A percentile compares a stretch with the other conserved stretches of the same genome.
Conservation (phyloP, 2,888 invertebrate species). For the Chrysotoxum bicinctum region DNA sequence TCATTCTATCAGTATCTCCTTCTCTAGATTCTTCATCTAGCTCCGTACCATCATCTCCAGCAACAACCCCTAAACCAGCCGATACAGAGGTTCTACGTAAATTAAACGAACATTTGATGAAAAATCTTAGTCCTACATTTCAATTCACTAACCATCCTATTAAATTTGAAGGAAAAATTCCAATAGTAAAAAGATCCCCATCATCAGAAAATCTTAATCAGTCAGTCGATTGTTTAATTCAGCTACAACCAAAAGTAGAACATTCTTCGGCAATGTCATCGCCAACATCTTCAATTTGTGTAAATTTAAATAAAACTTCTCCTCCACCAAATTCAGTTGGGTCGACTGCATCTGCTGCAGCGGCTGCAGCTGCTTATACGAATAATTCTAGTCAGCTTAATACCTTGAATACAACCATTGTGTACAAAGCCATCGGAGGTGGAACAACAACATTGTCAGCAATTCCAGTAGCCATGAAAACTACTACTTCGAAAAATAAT, state of each 20-base stretch:
- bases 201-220: conserved; percentile 57
- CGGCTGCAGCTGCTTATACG: conserved; percentile 69
- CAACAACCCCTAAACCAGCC: conserved; percentile 58
- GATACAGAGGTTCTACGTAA: conserved; percentile 74
- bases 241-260: conserved; percentile 21
- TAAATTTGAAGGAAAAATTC: conserved; percentile 81
- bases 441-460: conserved; percentile 75
- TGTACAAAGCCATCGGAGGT: conserved; percentile 70
- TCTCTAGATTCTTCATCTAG: conserved; percentile 67
- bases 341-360: conserved; percentile 68
- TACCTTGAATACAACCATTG: conserved; percentile 64
- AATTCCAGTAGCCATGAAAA: conserved; percentile 74
- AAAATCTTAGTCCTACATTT: conserved; percentile 77
- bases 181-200: conserved; percentile 77
- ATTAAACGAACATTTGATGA: conserved; percentile 76
- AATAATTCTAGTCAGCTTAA: conserved; percentile 65
- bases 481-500: conserved; percentile 69
- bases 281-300: conserved; percentile 55
- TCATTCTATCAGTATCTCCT: conserved; percentile 67
- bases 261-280: conserved; percentile 42
- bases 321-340: conserved; percentile 52
- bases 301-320: conserved; percentile 58
- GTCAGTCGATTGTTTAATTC: conserved; percentile 35
- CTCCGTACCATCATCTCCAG: conserved; percentile 66
- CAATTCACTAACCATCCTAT: conserved; percentile 79